A percentile compares a stretch with the other conserved stretches of the same genome.
These are phyloP conservation scores for Siniperca undulata DNA, from an alignment of 2,797 vertebrate genomes.

Conservation along the genomic window DNA sequence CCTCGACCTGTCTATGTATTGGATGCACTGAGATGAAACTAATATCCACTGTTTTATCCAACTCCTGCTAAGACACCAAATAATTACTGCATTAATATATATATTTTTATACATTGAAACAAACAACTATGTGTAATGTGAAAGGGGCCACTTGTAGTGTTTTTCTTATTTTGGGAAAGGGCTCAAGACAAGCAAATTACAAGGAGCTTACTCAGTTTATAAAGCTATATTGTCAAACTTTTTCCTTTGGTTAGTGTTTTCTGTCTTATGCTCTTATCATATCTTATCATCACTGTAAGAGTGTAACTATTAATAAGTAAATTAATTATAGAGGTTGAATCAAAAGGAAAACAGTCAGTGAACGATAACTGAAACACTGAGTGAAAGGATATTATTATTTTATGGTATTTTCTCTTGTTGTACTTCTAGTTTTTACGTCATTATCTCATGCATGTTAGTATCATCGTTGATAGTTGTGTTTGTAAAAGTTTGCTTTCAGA, in stretches of 20 bases:
- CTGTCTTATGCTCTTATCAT: neutral
- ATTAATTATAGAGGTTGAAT: neutral
- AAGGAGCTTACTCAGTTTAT: neutral
- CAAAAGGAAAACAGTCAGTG: neutral
- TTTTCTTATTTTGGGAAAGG: neutral
- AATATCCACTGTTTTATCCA: no score
- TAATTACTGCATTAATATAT: neutral
- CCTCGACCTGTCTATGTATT: neutral
- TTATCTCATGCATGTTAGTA: neutral
- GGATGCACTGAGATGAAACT: neutral
- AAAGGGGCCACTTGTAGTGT: neutral
- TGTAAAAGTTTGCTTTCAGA: neutral
- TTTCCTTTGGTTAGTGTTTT: neutral
- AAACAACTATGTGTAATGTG: neutral
- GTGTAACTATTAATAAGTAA: neutral
- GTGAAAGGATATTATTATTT: neutral
- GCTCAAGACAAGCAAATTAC: slow-evolving; percentile 3
- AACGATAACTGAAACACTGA: no score
- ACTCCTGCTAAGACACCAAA: no score
- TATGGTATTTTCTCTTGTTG: neutral
- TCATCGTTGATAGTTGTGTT: neutral
- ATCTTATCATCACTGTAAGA: no score
- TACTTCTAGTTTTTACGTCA: neutral
- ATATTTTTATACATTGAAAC: neutral
- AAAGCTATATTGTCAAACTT: neutral